Conservation (phyloP, 2,888 invertebrate genomes). For the Plebejus argus region DNA sequence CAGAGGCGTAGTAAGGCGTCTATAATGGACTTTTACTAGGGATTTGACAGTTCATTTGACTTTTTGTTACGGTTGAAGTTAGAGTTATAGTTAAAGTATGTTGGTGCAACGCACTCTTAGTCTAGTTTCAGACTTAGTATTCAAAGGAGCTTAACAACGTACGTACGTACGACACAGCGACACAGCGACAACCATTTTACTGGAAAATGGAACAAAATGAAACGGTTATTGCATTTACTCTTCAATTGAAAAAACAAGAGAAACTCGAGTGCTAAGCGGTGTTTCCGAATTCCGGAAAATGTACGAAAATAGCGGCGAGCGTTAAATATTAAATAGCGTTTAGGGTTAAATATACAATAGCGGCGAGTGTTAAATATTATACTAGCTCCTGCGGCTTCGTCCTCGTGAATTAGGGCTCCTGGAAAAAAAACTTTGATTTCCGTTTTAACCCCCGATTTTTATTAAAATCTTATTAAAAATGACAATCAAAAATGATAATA, state of each 20-base stretch:
- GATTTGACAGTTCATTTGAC: too few species aligned
- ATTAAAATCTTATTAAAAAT: too few species aligned
- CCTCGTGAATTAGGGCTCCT: too few species aligned
- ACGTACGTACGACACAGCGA: too few species aligned
- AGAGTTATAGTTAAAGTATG: too few species aligned
- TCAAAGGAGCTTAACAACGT: background rate
- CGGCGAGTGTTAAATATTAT: background rate
- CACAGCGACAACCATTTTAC: background rate
- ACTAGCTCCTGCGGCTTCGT: background rate
- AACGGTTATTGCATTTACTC: background rate
- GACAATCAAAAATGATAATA: too few species aligned
- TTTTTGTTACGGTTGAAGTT: too few species aligned
- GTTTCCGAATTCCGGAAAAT: background rate
- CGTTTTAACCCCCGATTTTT: too few species aligned
- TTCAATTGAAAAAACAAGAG: background rate
- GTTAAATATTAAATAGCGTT: background rate
- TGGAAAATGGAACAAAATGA: constrained; percentile 4
- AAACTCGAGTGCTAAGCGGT: background rate
- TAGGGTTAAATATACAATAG: background rate
- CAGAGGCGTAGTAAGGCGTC: too few species aligned
- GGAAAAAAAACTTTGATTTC: too few species aligned
- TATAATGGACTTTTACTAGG: too few species aligned
- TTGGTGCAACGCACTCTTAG: too few species aligned
- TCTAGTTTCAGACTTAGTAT: background rate
- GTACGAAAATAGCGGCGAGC: background rate